Base-by-base conservation (phyloP, 2,797 vertebrate species). In the Eutrigla gurnardus region DNA sequence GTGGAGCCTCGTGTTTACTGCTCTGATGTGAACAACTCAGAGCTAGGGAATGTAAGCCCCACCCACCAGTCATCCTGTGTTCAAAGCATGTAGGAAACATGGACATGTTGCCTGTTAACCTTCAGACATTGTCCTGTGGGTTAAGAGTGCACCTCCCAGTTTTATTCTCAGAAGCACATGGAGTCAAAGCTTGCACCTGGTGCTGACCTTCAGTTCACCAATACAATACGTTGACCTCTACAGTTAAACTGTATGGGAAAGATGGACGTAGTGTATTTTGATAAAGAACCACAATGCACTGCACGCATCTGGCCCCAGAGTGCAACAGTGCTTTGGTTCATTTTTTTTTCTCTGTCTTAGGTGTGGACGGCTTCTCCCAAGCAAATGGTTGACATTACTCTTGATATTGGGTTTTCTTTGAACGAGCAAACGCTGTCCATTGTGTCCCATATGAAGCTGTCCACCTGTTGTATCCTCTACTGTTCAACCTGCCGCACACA, bases 31-130 rank as follows among this genome's bases (percentile, higher is more conserved):
- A 75, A 62, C 17, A 58, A 43, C 52, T 70, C 37, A 57, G 39
- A 70, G 15, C n/a, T 32, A 18, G 17, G 15, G 46, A 37, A 33
- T 67, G 59, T 17, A 35, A 64, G 33, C 39, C 55, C 11, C 32
- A 25, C 42, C 47, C 58, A 62, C n/a, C 45, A 35, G 25, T 58
- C 64, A 46, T 59, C 55, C 49, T 66, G 39, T 52, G 18, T 70
- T 70, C 33, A 63, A 15, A 59, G 59, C 49, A 49, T 77, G 73
- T 52, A 77, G 69, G 58, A 40, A 7, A 68, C 63, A 57, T 61
- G 10, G 55, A 25, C 65, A 65, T 73, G 45, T 46, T 69, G 36
- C n/a, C 39, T 67, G 55, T 61, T 69, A 84, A 79, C 73, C 58
- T 61, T 76, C 57, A 80, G 65, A 70, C n/a, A 60, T 49, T 42